Conservation (phyloP, 1,140 invertebrate species). For the Drosophila kohkoa region DNA sequence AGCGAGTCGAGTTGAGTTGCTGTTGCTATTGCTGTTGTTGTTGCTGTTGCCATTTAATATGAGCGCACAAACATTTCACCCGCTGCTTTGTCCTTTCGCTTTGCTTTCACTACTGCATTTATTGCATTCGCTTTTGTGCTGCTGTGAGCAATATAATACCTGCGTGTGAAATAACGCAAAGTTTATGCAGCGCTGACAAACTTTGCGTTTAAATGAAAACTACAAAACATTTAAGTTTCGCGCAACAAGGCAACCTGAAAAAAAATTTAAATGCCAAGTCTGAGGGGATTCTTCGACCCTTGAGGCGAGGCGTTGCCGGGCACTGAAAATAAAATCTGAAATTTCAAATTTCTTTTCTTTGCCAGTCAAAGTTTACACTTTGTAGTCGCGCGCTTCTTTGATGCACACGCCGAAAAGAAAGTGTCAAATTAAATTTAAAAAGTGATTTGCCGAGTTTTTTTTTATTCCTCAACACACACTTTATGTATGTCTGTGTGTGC, state of each 20-base stretch:
- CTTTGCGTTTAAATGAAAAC: constrained; percentile 79
- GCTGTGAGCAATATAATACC: constrained; percentile 75
- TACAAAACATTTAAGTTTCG: constrained; percentile 78
- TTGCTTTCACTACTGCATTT: constrained; percentile 44
- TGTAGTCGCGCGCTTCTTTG: constrained; percentile 70
- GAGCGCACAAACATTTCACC: constrained; percentile 67
- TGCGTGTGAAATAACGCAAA: constrained; percentile 81
- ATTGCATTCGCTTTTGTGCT: constrained; percentile 75
- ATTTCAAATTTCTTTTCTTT: constrained; percentile 34
- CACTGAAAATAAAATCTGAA: constrained; percentile 71
- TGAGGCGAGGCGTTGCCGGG: constrained; percentile 43
- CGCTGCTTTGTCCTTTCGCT: constrained; percentile 22
- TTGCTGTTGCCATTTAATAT: constrained; percentile 72
- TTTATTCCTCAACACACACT: constrained; percentile 9
- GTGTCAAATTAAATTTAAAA: constrained; percentile 82
- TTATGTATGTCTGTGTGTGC: constrained; percentile 18
- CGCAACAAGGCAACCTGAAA: constrained; percentile 37
- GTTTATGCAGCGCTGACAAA: constrained; percentile 74
- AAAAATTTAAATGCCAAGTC: constrained; percentile 73
- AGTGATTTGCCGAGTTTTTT: constrained; percentile 74
- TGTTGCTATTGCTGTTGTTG: constrained; percentile 30
- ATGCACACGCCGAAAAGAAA: constrained; percentile 60
- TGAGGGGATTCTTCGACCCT: constrained; percentile 6
- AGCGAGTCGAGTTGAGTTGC: constrained; percentile 22
- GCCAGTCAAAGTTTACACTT: constrained; percentile 67